Base-by-base conservation (phyloP, 2,113 vertebrate genomes). In the Nanorana parkeri region DNA sequence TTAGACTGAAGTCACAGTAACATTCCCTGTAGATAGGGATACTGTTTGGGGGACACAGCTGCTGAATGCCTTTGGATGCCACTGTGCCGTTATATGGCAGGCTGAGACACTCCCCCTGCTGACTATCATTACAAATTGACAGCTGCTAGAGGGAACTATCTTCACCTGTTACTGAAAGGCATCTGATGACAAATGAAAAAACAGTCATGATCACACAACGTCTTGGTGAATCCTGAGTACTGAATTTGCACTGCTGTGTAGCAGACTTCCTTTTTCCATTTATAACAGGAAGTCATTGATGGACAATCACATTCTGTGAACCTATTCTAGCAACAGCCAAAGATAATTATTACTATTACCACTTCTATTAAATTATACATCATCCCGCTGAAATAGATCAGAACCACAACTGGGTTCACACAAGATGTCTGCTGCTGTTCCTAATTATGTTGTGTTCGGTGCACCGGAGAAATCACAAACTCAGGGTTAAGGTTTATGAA, bases 111-210 rank as follows among this genome's bases (percentile, higher is more conserved):
- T 47, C n/a, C 36, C 58, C 73, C 73, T 4, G 20, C 61, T 76
- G 51, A 17, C 52, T 80, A 56, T 28, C 58, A 80, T 71, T 47
- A n/a, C 66, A 24, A 3, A 68, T 17, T 21, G 28, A 16, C 78
- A 80, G 51, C 67, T 80, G 78, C 19, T n/a, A 0, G n/a, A 11
- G 19, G 21, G 28, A 26, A 19, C 52, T 28, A 47, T 41, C 21
- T 23, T 80, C 78, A 80, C 17, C 78, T 80, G 78, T 80, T 61
- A 23, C 28, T 47, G 29, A 58, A 26, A 65, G 23, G 61, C 60
- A 77, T 64, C 36, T 11, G 23, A 63, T 77, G 58, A 64, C 75
- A 66, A 54, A 78, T 52, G 61, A 29, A 52, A 78, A 28, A 77
- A 65, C 60, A 51, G n/a, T 77, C n/a, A 24, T 1, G 21, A 52